Conservation (phyloP, 2,113 vertebrate genomes). For the human region DNA sequence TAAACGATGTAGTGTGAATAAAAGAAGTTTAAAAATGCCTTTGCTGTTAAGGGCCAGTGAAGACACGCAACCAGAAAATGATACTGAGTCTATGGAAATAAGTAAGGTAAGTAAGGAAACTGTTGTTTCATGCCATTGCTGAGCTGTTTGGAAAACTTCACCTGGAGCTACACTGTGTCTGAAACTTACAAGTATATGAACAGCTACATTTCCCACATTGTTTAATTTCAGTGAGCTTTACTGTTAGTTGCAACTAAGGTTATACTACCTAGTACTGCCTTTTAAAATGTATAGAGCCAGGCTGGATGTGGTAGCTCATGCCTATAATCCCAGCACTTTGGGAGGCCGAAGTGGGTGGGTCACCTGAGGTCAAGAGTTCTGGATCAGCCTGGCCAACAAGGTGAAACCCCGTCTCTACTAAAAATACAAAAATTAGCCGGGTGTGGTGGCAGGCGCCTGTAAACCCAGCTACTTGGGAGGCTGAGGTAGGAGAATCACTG, state of each 20-base stretch:
- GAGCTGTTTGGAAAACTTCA: not conserved
- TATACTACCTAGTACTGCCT: not conserved
- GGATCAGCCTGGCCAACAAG: too few species aligned
- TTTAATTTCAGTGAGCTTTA: slow-evolving; percentile 1
- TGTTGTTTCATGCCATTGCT: not conserved
- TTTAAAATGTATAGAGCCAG: not conserved
- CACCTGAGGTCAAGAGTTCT: too few species aligned
- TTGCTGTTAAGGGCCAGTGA: not conserved
- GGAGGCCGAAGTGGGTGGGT: too few species aligned
- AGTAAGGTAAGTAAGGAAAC: not conserved
- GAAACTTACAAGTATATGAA: not conserved
- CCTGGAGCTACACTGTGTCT: not conserved
- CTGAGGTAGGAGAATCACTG: too few species aligned
- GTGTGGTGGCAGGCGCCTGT: too few species aligned
- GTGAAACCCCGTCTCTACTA: too few species aligned
- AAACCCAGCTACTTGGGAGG: too few species aligned
- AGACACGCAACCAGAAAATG: not conserved
- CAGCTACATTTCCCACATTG: not conserved
- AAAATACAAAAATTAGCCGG: too few species aligned
- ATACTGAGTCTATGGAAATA: not conserved
- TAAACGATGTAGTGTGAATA: not conserved
- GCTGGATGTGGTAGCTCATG: too few species aligned
- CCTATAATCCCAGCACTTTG: too few species aligned
- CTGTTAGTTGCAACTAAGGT: not conserved
- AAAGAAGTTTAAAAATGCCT: not conserved